Conservation (phyloP, 23 tunicate species). For the Aplidium turbinatum region DNA sequence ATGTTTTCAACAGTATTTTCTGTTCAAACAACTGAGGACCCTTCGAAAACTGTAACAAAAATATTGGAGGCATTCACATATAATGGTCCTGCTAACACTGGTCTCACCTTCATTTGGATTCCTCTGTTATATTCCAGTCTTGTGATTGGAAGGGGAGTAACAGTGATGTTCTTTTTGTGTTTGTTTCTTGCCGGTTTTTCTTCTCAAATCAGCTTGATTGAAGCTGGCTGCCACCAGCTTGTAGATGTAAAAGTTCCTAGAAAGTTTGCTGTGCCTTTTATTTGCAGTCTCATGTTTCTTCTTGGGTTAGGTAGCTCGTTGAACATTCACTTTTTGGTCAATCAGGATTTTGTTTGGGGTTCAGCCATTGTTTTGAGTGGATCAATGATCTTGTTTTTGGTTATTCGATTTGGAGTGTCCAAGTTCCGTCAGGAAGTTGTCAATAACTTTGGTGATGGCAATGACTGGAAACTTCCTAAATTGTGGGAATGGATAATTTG, state of each 20-base stretch:
- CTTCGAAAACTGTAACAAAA: conserved; percentile 48
- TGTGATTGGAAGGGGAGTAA: conserved; percentile 55
- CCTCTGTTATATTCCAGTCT: conserved; percentile 57
- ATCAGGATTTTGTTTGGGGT: conserved; percentile 95
- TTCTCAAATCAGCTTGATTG: conserved; percentile 63
- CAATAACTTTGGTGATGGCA: conserved; percentile 65
- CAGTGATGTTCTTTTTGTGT: conserved; percentile 67
- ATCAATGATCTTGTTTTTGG: conserved; percentile 56
- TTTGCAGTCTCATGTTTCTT: conserved; percentile 53
- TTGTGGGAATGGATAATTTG: conserved; percentile 67
- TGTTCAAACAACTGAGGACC: conserved; percentile 46
- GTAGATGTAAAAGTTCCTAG: conserved; percentile 81
- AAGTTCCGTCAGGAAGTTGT: conserved; percentile 54
- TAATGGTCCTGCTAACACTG: conserved; percentile 93
- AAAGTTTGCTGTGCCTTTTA: conserved; percentile 65
- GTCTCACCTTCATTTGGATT: conserved; percentile 87
- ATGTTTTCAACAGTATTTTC: conserved; percentile 83
- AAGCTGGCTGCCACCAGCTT: conserved; percentile 63
- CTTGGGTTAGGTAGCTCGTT: conserved; percentile 80
- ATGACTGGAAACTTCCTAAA: conserved; percentile 64
- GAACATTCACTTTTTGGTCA: conserved; percentile 65
- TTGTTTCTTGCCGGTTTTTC: conserved; percentile 83
- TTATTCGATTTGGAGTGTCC: conserved; percentile 53
- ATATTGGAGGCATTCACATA: conserved; percentile 57
- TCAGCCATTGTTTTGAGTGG: conserved; percentile 83